These are phyloP conservation scores for Hemithea aestivaria DNA, from an alignment of 2,888 invertebrate genomes.

Conservation along the genomic window DNA sequence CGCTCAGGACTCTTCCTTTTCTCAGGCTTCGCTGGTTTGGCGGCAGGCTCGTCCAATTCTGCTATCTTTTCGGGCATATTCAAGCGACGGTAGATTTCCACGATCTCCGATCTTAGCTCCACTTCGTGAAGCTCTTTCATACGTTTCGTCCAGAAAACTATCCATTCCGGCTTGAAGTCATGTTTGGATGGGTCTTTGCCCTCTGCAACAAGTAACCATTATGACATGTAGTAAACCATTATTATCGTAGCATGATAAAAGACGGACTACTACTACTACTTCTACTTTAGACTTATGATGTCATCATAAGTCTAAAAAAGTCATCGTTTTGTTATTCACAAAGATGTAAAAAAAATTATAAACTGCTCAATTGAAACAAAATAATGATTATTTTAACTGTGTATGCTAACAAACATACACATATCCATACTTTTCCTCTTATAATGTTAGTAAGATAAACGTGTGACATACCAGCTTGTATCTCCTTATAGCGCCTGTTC, in stretches of 20 bases:
- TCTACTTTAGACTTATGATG: too few species aligned
- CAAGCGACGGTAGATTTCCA: constrained; percentile 83
- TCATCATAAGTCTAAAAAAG: too few species aligned
- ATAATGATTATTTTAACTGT: too few species aligned
- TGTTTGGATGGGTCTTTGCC: constrained; percentile 87
- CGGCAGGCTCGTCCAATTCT: background rate
- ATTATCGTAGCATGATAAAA: too few species aligned
- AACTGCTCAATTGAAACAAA: too few species aligned
- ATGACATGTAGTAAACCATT: too few species aligned
- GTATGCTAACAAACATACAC: too few species aligned
- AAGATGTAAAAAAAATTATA: too few species aligned
- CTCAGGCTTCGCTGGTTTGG: constrained; percentile 11
- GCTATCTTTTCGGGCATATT: constrained; percentile 42
- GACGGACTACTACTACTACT: too few species aligned
- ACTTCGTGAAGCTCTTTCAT: constrained; percentile 88
- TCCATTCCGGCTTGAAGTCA: constrained; percentile 95
- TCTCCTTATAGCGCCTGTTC: constrained; percentile 89
- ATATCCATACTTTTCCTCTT: too few species aligned
- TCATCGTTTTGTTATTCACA: too few species aligned
- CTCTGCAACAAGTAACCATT: constrained; percentile 46
- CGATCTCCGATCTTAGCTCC: constrained; percentile 82
- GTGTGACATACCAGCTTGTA: constrained; percentile 80
- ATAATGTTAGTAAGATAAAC: too few species aligned
- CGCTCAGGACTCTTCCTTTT: constrained; percentile 7
- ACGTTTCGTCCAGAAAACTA: constrained; percentile 89